Evolutionary conservation across 2,113 vertebrate genomes (phyloP).

Genomic region (Campylomormyrus numenius): DNA sequence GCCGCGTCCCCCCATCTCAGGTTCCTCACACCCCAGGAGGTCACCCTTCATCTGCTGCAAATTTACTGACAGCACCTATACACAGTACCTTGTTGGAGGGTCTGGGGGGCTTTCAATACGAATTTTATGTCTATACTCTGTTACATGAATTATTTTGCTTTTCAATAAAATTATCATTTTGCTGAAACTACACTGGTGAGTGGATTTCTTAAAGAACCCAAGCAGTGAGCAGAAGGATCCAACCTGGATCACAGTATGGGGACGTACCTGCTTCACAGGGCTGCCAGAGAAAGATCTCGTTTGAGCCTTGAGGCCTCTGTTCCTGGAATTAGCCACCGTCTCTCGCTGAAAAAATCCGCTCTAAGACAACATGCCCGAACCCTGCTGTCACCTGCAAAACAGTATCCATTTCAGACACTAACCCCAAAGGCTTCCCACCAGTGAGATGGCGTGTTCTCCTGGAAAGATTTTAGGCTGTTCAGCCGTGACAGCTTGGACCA

Average conservation of each 20-base stretch:
- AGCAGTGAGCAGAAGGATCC: neutral
- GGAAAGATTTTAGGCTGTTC: neutral
- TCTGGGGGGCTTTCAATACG: neutral
- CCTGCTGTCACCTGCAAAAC: neutral
- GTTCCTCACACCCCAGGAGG: neutral
- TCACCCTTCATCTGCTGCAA: neutral
- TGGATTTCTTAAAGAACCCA: neutral
- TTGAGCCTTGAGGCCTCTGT: neutral
- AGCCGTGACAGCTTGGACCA: conserved; percentile 3
- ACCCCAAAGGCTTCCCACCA: neutral
- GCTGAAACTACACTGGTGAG: neutral
- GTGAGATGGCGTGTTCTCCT: neutral
- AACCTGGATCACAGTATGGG: neutral
- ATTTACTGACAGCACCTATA: neutral
- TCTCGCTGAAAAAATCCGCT: neutral
- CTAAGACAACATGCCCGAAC: neutral
- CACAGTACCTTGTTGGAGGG: neutral
- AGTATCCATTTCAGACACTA: neutral
- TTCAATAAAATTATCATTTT: neutral
- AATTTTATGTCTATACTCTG: neutral
- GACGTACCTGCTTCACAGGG: neutral
- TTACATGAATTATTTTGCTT: neutral
- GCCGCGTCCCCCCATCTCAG: neutral
- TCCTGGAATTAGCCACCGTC: neutral
- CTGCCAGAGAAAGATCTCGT: neutral